Conservation (phyloP, 2,113 vertebrate genomes). For the Gadus chalcogrammus region DNA sequence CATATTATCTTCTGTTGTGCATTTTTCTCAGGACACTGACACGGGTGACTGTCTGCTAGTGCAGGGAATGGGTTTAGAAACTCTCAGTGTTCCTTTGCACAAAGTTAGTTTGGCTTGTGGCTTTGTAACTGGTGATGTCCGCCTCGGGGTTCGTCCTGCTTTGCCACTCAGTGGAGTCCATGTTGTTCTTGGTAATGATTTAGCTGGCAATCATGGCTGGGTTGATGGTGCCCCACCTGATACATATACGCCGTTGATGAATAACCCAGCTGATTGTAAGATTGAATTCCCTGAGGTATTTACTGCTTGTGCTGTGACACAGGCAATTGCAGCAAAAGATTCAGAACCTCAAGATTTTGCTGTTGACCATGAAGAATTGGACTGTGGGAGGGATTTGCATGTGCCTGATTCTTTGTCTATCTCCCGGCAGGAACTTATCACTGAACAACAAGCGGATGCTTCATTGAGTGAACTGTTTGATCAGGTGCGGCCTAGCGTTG, state of each 20-base stretch:
- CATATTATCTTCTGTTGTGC: not conserved
- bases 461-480: not conserved
- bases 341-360: not conserved
- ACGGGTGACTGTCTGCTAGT: slow-evolving; percentile 1
- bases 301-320: slow-evolving; percentile 2
- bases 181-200: not conserved
- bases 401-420: not conserved
- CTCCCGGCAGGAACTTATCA: slow-evolving; percentile 3
- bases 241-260: not conserved
- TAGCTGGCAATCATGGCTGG: not conserved
- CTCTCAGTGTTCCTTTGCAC: slow-evolving; percentile 4
- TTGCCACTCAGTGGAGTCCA: not conserved
- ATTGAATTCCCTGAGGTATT: not conserved
- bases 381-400: not conserved
- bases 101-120: not conserved
- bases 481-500: not conserved
- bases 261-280: not conserved
- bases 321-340: not conserved
- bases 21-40: not conserved
- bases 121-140: not conserved
- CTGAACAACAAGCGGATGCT: not conserved
- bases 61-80: not conserved
- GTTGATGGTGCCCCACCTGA: slow-evolving; percentile 1
- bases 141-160: not conserved
- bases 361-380: not conserved